These are phyloP conservation scores for Caenorhabditis sp. DNA, from an alignment of 2,888 invertebrate genomes.

Conservation along the genomic window DNA sequence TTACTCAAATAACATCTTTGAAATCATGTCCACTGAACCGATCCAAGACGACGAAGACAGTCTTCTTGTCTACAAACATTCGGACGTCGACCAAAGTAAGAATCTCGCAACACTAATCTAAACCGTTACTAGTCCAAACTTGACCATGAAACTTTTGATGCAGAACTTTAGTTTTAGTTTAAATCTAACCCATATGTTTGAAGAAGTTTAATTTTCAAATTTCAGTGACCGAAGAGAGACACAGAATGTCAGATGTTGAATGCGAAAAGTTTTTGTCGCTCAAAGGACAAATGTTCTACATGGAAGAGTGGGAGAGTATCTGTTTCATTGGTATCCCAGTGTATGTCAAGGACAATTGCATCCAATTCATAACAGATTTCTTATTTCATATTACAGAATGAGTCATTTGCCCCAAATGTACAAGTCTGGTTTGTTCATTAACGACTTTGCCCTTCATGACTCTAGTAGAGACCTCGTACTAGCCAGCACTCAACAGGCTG, in stretches of 20 bases:
- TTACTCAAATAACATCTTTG: conserved; percentile 97
- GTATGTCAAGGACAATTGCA: conserved; percentile 81
- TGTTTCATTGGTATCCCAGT: conserved; percentile 97
- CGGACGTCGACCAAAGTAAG: conserved; percentile 67
- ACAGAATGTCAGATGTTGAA: conserved; percentile 82
- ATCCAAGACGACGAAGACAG: conserved; percentile 73
- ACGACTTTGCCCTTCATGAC: conserved; percentile 99
- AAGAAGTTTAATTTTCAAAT: conserved; percentile 12
- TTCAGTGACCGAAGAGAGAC: conserved; percentile 86
- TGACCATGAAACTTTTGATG: conserved; percentile 22
- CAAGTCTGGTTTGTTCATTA: conserved; percentile 95
- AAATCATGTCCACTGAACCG: conserved; percentile 92
- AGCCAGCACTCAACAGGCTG: conserved; percentile 97
- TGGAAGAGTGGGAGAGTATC: conserved; percentile 98
- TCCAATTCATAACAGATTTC: not conserved
- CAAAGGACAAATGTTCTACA: conserved; percentile 98
- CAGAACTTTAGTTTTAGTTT: conserved; percentile 10
- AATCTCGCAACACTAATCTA: not conserved
- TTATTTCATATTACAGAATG: conserved; percentile 86
- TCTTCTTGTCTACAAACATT: conserved; percentile 62
- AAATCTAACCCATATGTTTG: not conserved
- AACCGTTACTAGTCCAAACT: not conserved
- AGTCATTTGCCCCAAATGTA: conserved; percentile 94
- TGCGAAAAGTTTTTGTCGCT: conserved; percentile 86
- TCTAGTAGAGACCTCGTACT: conserved; percentile 97